Percentiles rank a stretch among this genome's conserved stretches.
Conservation (phyloP, 2,888 invertebrate species). For the Stratiomys singularior region DNA sequence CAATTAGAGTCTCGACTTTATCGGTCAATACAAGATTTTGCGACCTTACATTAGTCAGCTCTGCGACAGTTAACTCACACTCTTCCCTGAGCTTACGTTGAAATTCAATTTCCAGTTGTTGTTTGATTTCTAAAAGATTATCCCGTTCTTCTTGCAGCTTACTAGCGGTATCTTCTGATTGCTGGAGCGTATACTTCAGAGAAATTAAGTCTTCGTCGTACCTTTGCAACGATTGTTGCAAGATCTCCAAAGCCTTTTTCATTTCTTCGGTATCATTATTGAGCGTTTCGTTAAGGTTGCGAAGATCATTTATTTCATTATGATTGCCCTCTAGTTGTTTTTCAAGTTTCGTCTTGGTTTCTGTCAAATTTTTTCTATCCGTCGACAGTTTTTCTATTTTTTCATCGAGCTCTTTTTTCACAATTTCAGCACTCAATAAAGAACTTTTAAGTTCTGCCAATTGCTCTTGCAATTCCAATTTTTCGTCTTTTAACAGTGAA, state of each 20-base stretch:
- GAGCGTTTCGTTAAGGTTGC: slow-evolving; percentile 61
- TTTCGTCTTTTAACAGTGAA: neutral
- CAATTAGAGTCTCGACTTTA: slow-evolving; percentile 50
- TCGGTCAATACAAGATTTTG: slow-evolving; percentile 40
- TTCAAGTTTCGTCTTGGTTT: neutral
- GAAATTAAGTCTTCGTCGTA: slow-evolving; percentile 40
- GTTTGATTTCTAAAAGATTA: slow-evolving; percentile 24
- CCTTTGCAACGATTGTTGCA: slow-evolving; percentile 43
- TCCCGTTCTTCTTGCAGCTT: slow-evolving; percentile 32
- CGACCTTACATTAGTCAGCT: slow-evolving; percentile 36
- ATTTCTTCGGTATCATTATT: slow-evolving; percentile 53
- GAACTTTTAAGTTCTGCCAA: slow-evolving; percentile 12
- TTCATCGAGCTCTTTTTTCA: slow-evolving; percentile 47
- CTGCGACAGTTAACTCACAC: neutral
- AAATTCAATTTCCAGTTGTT: slow-evolving; percentile 21
- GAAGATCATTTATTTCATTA: slow-evolving; percentile 58
- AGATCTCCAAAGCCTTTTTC: slow-evolving; percentile 23
- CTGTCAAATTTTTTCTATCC: neutral
- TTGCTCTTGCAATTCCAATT: neutral
- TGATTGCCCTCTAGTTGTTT: neutral
- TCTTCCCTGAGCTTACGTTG: slow-evolving; percentile 24
- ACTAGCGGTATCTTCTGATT: slow-evolving; percentile 7
- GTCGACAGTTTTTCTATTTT: slow-evolving; percentile 5
- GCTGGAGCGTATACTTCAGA: slow-evolving; percentile 32
- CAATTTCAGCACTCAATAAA: slow-evolving; percentile 29